Evolutionary conservation across 2,113 vertebrate species (phyloP).

Genomic region (Anser brachyrhynchus): DNA sequence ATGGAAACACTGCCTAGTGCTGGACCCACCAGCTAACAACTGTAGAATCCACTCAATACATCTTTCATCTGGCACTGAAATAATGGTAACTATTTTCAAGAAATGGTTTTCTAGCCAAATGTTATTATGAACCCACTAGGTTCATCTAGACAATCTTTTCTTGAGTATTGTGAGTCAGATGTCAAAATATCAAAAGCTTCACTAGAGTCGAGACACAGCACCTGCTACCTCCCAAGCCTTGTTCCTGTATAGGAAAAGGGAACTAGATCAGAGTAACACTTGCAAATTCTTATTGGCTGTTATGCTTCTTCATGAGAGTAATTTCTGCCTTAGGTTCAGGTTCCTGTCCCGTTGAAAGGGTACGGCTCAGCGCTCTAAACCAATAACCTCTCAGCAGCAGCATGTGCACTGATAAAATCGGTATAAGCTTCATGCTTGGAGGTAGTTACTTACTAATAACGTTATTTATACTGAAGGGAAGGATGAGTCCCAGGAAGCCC

Average conservation of each 20-base stretch:
- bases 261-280: neutral
- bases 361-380: neutral
- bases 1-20: slow-evolving; percentile 12
- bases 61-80: slow-evolving; percentile 17
- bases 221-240: neutral
- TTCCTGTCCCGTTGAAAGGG: neutral
- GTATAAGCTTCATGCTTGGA: neutral
- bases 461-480: neutral
- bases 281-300: neutral
- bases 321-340: neutral
- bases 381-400: neutral
- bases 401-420: neutral
- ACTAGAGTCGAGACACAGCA: neutral
- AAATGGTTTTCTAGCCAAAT: slow-evolving; percentile 19
- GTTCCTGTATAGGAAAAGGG: neutral
- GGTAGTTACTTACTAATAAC: neutral
- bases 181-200: slow-evolving; percentile 35
- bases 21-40: neutral
- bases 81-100: slow-evolving; percentile 17
- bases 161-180: neutral
- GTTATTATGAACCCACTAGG: neutral
- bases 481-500: neutral
- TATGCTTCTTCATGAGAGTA: neutral
- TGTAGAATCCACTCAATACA: neutral
- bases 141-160: neutral